Base-by-base conservation (phyloP, 2,888 invertebrate species). In the Apoda limacodes region DNA sequence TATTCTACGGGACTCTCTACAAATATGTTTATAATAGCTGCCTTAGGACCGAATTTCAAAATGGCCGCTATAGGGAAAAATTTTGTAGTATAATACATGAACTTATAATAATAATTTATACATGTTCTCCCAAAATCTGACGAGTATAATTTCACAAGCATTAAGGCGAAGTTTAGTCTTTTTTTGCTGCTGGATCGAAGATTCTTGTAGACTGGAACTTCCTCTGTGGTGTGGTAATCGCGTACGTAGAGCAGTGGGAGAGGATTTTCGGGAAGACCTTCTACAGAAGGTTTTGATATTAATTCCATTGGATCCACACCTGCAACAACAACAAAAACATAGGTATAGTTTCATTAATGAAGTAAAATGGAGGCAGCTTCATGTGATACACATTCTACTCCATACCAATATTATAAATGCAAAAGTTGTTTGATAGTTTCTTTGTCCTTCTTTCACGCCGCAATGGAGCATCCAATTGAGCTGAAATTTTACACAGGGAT, bases 61-160 rank as follows among this genome's bases (percentile, higher is more conserved):
- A 83, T 83, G 3, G 86, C 87, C 22, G 87, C 49, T 41, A 83
- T 82, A 2, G 89, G 88, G 43, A 82, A 84, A 25, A 83, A 70
- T 40, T 82, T 78, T 41, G 84, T 82, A 1, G 87, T 45, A 44
- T 80, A 81, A 24, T 87, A 59, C 2, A 74, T 58, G 0, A 84
- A 26, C 50, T 74, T 67, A 52, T 85, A 82, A n/a, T n/a, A n/a
- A n/a, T n/a, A n/a, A 49, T 88, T 88, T 13, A 86, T 67, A 38
- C 82, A 72, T 15, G 68, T 56, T 5, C 86, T 76, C n/a, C 85
- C 81, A 30, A 83, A 53, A 30, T 42, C 42, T 28, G 64, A 75
- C 17, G 59, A 52, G 30, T 76, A 64, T 13, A 81, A 41, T 7
- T 15, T 13, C 4, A 24, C 9, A 6, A 47, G 5, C 0, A 50